phyloP scores from a whole-genome alignment of 2,797 vertebrate species.

The Prionace glauca region DNA sequence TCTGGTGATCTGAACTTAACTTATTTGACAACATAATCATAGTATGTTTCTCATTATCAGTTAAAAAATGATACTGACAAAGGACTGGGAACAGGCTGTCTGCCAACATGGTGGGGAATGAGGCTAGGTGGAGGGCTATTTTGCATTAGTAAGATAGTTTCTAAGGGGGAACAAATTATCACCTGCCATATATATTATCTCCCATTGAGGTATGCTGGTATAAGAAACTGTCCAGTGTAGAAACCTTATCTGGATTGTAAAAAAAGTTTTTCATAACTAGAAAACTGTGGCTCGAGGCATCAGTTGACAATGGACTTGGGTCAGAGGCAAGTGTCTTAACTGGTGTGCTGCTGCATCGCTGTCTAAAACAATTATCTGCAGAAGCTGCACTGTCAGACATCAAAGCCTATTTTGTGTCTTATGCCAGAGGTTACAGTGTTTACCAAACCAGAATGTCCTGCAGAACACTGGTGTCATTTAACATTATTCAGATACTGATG shows the following conservation, averaged over 20 bases:
- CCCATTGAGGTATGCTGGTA: neutral
- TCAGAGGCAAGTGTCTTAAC: slow-evolving; percentile 17
- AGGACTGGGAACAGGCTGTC: neutral
- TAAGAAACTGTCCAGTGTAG: neutral
- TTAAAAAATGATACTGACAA: neutral
- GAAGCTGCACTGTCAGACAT: slow-evolving; percentile 13
- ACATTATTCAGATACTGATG: slow-evolving; percentile 33
- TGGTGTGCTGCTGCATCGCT: neutral
- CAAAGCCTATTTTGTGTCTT: slow-evolving; percentile 25
- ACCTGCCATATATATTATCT: neutral
- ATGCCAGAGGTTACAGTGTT: slow-evolving; percentile 29
- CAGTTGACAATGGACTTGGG: neutral
- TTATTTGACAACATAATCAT: neutral
- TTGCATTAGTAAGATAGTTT: neutral
- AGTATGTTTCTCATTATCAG: neutral
- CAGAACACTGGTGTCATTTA: slow-evolving; percentile 35
- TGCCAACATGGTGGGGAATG: too few species aligned
- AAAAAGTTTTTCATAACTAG: neutral
- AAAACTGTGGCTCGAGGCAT: slow-evolving; percentile 1
- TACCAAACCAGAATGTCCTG: slow-evolving; percentile 37
- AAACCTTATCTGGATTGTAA: neutral
- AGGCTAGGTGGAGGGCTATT: neutral
- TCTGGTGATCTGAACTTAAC: neutral
- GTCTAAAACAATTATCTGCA: slow-evolving; percentile 35
- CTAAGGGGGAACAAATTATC: neutral